Evolutionary conservation across 2,888 invertebrate species (phyloP).

Genomic region (Calameuta filiformis): DNA sequence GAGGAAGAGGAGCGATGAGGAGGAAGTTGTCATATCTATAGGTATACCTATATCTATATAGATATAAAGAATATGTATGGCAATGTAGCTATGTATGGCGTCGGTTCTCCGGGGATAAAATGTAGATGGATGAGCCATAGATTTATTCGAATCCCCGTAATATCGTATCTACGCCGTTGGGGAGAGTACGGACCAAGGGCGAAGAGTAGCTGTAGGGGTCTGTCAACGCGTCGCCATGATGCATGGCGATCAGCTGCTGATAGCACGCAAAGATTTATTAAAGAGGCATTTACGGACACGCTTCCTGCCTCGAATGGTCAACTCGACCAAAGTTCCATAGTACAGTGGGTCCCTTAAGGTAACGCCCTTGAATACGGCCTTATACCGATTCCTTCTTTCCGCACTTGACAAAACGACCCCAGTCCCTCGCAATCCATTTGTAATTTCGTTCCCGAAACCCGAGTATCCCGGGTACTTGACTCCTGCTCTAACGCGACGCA

Average conservation of each 20-base stretch:
- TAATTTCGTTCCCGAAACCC: background rate
- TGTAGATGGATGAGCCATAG: constrained; percentile 64
- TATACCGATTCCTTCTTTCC: background rate
- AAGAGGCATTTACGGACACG: constrained; percentile 40
- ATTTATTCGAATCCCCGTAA: constrained; percentile 63
- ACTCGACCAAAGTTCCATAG: background rate
- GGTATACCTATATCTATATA: background rate
- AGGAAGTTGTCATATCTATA: background rate
- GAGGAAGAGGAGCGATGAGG: constrained; percentile 26
- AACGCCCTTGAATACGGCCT: background rate
- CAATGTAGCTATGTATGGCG: constrained; percentile 26
- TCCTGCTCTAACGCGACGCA: background rate
- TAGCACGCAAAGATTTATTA: constrained; percentile 58
- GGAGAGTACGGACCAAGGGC: constrained; percentile 28
- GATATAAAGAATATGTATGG: background rate
- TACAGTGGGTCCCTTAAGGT: background rate
- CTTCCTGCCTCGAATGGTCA: constrained; percentile 29
- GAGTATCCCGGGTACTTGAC: background rate
- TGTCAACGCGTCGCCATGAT: constrained; percentile 59
- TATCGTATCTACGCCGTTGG: constrained; percentile 51
- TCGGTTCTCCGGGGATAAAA: constrained; percentile 57
- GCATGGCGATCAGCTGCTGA: constrained; percentile 61
- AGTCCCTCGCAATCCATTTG: background rate
- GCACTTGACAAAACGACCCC: background rate
- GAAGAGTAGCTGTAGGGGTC: constrained; percentile 45